phyloP scores from a whole-genome alignment of 2,888 invertebrate species.

The Euclidia mi region DNA sequence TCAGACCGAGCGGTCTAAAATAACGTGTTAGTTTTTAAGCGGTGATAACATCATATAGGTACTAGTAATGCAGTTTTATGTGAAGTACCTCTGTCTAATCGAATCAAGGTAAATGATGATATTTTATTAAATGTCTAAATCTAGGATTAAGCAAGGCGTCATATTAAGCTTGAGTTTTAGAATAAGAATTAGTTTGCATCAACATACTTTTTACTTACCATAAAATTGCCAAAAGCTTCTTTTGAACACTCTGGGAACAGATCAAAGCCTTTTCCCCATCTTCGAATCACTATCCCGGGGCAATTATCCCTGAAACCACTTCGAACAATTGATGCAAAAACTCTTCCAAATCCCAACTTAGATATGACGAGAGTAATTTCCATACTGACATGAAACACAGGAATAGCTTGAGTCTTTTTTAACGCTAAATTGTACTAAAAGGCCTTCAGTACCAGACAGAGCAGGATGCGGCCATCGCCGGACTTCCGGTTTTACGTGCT shows the following conservation, averaged over 20 bases:
- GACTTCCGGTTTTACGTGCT: conserved; percentile 77
- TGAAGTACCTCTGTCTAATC: too few species aligned
- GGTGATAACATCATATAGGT: too few species aligned
- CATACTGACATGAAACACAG: conserved; percentile 76
- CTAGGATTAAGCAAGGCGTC: too few species aligned
- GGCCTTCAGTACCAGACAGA: conserved; percentile 82
- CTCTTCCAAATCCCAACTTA: conserved; percentile 51
- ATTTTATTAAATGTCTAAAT: too few species aligned
- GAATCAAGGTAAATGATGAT: too few species aligned
- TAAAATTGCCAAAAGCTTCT: too few species aligned
- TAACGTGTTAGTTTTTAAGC: too few species aligned
- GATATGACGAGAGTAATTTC: conserved; percentile 69
- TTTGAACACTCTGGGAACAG: not conserved
- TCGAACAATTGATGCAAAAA: conserved; percentile 43
- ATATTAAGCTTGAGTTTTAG: too few species aligned
- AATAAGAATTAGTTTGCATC: too few species aligned
- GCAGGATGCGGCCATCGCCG: conserved; percentile 80
- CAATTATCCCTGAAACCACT: conserved; percentile 35
- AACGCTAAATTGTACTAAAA: conserved; percentile 88
- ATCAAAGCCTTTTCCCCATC: conserved; percentile 28
- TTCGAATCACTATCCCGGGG: conserved; percentile 23
- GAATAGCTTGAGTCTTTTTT: conserved; percentile 78
- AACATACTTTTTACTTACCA: too few species aligned
- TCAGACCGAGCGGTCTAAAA: too few species aligned
- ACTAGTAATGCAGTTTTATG: too few species aligned